These are phyloP conservation scores for Micronycteris hirsuta DNA, from an alignment of 2,113 vertebrate species.

Conservation along the genomic window DNA sequence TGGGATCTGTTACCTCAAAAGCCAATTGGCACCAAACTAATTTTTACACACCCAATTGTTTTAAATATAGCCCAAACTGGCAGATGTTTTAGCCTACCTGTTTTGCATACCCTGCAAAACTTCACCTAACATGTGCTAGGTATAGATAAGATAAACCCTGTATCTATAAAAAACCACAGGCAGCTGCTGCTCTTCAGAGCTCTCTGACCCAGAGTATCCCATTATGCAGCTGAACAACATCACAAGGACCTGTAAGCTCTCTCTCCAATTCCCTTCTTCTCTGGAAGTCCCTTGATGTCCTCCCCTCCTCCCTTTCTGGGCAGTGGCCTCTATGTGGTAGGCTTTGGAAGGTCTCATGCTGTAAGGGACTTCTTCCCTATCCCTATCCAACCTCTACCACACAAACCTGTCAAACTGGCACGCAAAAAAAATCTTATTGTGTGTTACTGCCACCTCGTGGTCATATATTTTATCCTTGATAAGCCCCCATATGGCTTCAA, in stretches of 20 bases:
- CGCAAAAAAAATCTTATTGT: neutral
- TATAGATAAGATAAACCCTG: neutral
- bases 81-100: neutral
- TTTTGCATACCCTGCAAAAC: neutral
- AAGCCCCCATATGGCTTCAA: neutral
- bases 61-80: neutral
- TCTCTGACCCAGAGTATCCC: neutral
- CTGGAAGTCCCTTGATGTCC: neutral
- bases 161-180: neutral
- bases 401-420: constrained; percentile 6
- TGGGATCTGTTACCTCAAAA: neutral
- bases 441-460: neutral
- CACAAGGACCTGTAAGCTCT: neutral
- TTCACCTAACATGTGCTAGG: neutral
- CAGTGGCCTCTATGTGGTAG: neutral
- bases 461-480: neutral
- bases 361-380: neutral
- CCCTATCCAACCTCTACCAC: neutral
- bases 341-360: neutral
- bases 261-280: neutral
- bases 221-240: neutral
- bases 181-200: neutral
- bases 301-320: neutral
- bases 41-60: neutral
- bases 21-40: neutral